Percentiles rank a stretch among this genome's conserved stretches.
These are phyloP conservation scores for Hemithea aestivaria DNA, from an alignment of 2,888 invertebrate species.

Conservation along the genomic window DNA sequence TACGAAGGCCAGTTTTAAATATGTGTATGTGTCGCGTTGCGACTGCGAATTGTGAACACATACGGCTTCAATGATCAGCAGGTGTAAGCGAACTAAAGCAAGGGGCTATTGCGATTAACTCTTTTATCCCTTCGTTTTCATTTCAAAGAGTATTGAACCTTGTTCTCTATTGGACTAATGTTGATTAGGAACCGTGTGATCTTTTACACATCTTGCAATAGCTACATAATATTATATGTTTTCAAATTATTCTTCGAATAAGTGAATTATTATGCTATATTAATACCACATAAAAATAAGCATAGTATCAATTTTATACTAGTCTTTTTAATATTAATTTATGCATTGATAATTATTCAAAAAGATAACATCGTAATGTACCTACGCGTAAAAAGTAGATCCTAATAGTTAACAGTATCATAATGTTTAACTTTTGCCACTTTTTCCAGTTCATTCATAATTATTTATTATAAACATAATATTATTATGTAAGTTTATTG, in stretches of 20 bases:
- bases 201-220: conserved; percentile 32
- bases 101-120: conserved; percentile 78
- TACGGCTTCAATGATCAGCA: conserved; percentile 79
- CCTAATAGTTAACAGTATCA: too few relatives aligned
- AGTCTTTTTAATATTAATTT: too few relatives aligned
- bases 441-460: too few relatives aligned
- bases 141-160: conserved; percentile 79
- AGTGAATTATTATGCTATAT: neutral
- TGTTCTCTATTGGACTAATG: conserved; percentile 66
- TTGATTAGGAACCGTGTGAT: conserved; percentile 71
- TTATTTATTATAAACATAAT: too few relatives aligned
- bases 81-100: conserved; percentile 76
- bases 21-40: conserved; percentile 52
- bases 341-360: too few relatives aligned
- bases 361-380: too few relatives aligned
- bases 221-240: too few relatives aligned
- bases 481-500: too few relatives aligned
- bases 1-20: conserved; percentile 74
- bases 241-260: conserved; percentile 3
- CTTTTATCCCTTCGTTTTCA: conserved; percentile 78
- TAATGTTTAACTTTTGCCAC: too few relatives aligned
- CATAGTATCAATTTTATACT: too few relatives aligned
- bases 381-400: too few relatives aligned
- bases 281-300: too few relatives aligned
- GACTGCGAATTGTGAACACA: conserved; percentile 68